Base-by-base conservation (phyloP, 2,888 invertebrate genomes). In the Nymphalis c-album region DNA sequence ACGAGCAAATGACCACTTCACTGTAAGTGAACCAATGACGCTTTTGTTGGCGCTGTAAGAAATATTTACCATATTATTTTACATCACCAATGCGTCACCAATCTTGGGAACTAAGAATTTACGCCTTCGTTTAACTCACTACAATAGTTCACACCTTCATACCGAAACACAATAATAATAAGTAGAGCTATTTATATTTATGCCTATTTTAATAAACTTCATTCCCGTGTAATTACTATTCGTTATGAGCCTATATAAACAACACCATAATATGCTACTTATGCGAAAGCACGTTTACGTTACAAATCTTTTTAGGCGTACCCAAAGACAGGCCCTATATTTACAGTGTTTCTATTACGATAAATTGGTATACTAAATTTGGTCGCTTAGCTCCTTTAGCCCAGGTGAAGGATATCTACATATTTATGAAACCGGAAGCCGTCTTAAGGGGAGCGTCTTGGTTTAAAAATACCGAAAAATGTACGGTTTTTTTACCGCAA, bases 351-450 rank as follows among this genome's bases (percentile, higher is more conserved):
- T 89, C 86, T 90, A 88, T 88, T 88, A 85, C 85, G 86, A 91
- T 91, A 91, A 91, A 92, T 91, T 89, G 86, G 83, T 80, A 77
- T 78, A 85, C 85, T 89, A 91, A 91, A 91, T 91, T 90, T 83
- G 82, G 89, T 80, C 82, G 87, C 83, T 86, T 87, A 76, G 72
- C 71, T 68, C 60, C 69, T 71, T 72, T 86, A 85, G 82, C 87
- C 86, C 91, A 92, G 91, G 91, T 91, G 90, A 91, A 85, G 84
- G 88, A 90, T 90, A 91, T 91, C 91, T 91, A 88, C 90, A 91
- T 91, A 91, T 91, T 91, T 92, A 92, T 90, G 88, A 85, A 86
- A 88, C 86, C 85, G 85, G 84, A 87, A 87, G 83, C 84, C 85
- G 76, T 74, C 78, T 88, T 85, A 85, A 87, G 87, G 90, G 88